These are phyloP conservation scores for Odontomyia ornata DNA, from an alignment of 2,888 invertebrate species.

Conservation along the genomic window DNA sequence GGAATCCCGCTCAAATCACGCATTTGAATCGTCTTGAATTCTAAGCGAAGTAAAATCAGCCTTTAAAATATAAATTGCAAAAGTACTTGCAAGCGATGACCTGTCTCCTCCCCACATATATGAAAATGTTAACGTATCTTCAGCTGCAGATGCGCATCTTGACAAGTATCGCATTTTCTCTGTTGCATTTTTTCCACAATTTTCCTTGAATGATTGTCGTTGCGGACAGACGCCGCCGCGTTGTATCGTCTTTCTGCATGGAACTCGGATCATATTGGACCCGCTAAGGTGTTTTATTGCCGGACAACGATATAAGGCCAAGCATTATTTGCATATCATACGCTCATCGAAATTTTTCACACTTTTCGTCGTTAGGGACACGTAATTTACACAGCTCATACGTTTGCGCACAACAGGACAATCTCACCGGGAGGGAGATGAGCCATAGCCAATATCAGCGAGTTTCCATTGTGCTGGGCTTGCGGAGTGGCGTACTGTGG, in stretches of 20 bases:
- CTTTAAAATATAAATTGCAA: background rate
- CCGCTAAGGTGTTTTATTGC: conserved; percentile 9
- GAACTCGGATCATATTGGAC: background rate
- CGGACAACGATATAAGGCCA: background rate
- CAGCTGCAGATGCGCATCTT: conserved; percentile 6
- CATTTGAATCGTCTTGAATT: background rate
- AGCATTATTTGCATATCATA: conserved; percentile 38
- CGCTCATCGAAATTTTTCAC: conserved; percentile 42
- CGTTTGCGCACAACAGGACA: conserved; percentile 28
- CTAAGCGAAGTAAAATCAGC: background rate
- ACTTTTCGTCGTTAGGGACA: conserved; percentile 42
- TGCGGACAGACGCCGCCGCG: conserved; percentile 1
- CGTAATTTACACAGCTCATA: conserved; percentile 26
- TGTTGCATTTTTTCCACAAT: conserved; percentile 1
- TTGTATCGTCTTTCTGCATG: background rate
- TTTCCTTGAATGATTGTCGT: background rate
- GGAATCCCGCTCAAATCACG: too few species aligned
- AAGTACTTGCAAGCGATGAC: background rate
- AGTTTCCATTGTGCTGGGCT: too few species aligned
- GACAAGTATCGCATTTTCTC: conserved; percentile 5
- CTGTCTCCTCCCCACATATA: background rate
- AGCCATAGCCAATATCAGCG: background rate
- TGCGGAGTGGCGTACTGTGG: background rate
- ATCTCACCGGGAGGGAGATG: background rate
- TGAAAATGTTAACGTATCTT: conserved; percentile 12